Percentiles rank a stretch among this genome's conserved stretches.
phyloP scores from a whole-genome alignment of 2,888 invertebrate genomes.

The Cremastinae sp. region DNA sequence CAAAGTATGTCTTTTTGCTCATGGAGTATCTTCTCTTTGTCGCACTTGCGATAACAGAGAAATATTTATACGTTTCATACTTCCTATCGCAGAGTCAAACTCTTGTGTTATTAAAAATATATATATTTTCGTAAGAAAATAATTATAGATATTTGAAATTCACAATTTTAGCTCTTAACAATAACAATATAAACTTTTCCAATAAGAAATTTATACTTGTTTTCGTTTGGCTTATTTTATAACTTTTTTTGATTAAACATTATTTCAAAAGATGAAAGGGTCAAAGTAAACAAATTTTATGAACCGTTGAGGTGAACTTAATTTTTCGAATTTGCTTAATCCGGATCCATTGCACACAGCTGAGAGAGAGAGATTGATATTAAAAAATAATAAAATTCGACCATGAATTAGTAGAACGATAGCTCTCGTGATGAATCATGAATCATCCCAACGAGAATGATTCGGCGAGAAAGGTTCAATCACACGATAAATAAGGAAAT shows the following conservation, averaged over 20 bases:
- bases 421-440: slow-evolving; percentile 27
- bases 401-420: no score
- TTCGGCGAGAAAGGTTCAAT: slow-evolving; percentile 33
- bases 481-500: slow-evolving; percentile 55
- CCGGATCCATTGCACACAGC: slow-evolving; percentile 30
- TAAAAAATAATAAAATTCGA: no score
- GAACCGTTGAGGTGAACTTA: slow-evolving; percentile 14
- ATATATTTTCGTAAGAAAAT: no score
- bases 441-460: slow-evolving; percentile 50
- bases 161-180: not conserved
- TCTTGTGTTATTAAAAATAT: no score
- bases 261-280: no score
- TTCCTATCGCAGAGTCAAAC: no score
- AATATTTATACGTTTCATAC: slow-evolving; percentile 6
- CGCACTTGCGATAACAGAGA: not conserved
- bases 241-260: no score
- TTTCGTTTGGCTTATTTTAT: no score
- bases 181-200: no score
- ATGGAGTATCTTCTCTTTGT: slow-evolving; percentile 39
- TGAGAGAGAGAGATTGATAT: not conserved
- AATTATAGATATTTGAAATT: no score
- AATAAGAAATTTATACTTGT: no score
- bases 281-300: not conserved
- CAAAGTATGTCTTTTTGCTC: slow-evolving; percentile 61
- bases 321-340: slow-evolving; percentile 9